A percentile compares a stretch with the other conserved stretches of the same genome.
phyloP scores from a whole-genome alignment of 2,888 invertebrate genomes.

The Rhagonycha lutea region DNA sequence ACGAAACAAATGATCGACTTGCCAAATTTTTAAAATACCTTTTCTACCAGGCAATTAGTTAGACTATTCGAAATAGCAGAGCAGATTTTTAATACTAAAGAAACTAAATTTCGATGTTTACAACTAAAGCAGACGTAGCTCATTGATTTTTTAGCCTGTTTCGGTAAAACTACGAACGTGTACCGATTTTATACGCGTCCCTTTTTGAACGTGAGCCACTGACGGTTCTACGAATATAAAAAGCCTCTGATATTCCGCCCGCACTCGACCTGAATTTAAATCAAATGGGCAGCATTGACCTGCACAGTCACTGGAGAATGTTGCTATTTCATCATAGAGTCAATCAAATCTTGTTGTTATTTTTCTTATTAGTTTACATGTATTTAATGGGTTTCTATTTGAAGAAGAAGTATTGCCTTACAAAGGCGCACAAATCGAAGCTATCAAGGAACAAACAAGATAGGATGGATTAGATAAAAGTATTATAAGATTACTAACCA shows the following conservation, averaged over 20 bases:
- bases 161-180: slow-evolving; percentile 19
- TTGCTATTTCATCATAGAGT: slow-evolving; percentile 5
- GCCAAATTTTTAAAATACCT: neutral
- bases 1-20: neutral
- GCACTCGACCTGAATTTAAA: slow-evolving; percentile 47
- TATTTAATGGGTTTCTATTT: neutral
- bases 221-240: slow-evolving; percentile 22
- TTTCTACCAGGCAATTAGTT: neutral
- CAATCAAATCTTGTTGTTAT: neutral
- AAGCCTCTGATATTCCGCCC: slow-evolving; percentile 39
- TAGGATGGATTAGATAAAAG: neutral
- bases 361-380: neutral
- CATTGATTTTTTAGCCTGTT: neutral
- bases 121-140: neutral
- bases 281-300: slow-evolving; percentile 39
- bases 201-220: slow-evolving; percentile 25
- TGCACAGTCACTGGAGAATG: slow-evolving; percentile 28
- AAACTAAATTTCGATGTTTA: neutral
- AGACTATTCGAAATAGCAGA: neutral
- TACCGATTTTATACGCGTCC: slow-evolving; percentile 16
- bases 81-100: neutral
- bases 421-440: neutral
- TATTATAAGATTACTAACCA: slow-evolving; percentile 47
- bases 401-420: neutral
- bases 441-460: neutral